Percentiles rank a stretch among this genome's conserved stretches.
Conservation (phyloP, 2,113 vertebrate genomes). For the Opisthocomus hoazin region DNA sequence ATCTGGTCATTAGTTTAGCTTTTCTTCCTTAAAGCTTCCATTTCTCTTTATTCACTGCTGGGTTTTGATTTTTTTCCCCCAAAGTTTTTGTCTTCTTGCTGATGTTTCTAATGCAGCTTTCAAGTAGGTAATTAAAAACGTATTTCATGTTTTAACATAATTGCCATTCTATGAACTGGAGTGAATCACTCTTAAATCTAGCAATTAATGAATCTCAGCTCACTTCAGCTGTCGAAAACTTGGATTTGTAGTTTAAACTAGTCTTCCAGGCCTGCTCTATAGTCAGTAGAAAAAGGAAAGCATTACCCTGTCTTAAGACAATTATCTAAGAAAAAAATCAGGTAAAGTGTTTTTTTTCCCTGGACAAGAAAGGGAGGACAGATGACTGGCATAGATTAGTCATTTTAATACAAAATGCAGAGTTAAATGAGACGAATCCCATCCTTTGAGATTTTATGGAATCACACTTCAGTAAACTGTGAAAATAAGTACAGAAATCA, state of each 20-base stretch:
- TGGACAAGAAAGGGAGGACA: not conserved
- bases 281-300: not conserved
- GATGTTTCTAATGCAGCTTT: not conserved
- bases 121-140: constrained; percentile 25
- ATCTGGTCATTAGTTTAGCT: not conserved
- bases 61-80: not conserved
- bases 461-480: constrained; percentile 23
- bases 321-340: not conserved
- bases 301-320: not conserved
- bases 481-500: constrained; percentile 2
- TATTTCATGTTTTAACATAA: constrained; percentile 25
- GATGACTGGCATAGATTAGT: constrained; percentile 5
- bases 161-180: not conserved
- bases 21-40: not conserved
- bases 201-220: constrained; percentile 20
- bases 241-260: not conserved
- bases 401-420: not conserved
- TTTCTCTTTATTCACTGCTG: not conserved
- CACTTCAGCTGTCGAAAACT: constrained; percentile 19
- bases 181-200: not conserved
- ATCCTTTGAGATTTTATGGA: not conserved
- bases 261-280: not conserved
- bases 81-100: not conserved
- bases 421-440: not conserved
- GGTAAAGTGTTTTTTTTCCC: not conserved